Base-by-base conservation (phyloP, 2,113 vertebrate species). In the Probosciger aterrimus region DNA sequence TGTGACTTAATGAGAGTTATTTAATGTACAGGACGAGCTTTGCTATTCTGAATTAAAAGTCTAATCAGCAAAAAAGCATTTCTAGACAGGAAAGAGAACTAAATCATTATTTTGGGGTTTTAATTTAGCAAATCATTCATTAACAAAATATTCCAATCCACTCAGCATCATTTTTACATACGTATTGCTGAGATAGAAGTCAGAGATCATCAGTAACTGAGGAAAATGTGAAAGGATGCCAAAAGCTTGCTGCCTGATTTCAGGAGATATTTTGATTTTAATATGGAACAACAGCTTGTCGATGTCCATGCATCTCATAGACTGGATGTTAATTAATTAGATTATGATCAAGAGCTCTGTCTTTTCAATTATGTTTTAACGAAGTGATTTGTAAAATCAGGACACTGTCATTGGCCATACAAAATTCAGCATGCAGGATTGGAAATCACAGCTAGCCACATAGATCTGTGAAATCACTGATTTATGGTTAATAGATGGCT, bases 221-320 rank as follows among this genome's bases (percentile, higher is more conserved):
- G 97, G 83, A 84, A 43, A 91, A 95, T 49, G 81, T 76, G 53
- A 84, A 43, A 92, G 82, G 70, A 82, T 82, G 83, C 88, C 90
- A 95, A 94, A 87, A 80, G 82, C 82, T 92, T 83, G 47, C 57
- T 95, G 94, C 80, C 79, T 68, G 25, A 90, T 84, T 88, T 82
- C 64, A 82, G 88, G 91, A 76, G 92, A 88, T 80, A 92, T 91
- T 97, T 95, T 96, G 87, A 97, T 93, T 84, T 91, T 95, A 91
- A 96, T 67, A 89, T 80, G 71, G 77, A 96, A 94, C 43, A 96
- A 94, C 89, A 95, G 92, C 95, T 84, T 87, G 81, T 93, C 93
- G 74, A 89, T 95, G 85, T 59, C 87, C 53, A 4, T 64, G 80
- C 43, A 75, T 94, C 80, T 94, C 64, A 77, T 46, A 76, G 90